Percentiles rank a stretch among this genome's conserved stretches.
Conservation (phyloP, 2,888 invertebrate genomes). For the Amphimallon solstitiale region DNA sequence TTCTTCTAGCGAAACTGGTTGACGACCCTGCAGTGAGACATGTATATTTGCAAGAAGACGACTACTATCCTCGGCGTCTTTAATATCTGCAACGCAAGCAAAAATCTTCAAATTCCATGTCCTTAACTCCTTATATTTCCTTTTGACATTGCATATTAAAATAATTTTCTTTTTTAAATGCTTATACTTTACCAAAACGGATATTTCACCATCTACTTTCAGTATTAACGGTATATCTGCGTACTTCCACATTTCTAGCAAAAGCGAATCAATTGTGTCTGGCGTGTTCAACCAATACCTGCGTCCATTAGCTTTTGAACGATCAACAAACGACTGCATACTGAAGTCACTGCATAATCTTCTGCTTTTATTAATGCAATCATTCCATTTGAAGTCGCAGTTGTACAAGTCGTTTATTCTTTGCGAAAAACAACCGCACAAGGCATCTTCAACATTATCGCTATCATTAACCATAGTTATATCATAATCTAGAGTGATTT, state of each 20-base stretch:
- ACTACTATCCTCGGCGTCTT: not conserved
- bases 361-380: too few relatives aligned
- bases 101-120: not conserved
- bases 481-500: too few relatives aligned
- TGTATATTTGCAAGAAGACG: not conserved
- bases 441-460: too few relatives aligned
- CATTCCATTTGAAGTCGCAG: too few relatives aligned
- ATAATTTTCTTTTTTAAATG: slow-evolving; percentile 19
- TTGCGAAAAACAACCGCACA: too few relatives aligned
- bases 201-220: not conserved
- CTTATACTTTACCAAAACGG: not conserved
- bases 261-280: not conserved
- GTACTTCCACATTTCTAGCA: slow-evolving; percentile 18
- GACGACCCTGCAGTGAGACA: not conserved
- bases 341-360: too few relatives aligned
- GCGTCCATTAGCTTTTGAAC: too few relatives aligned
- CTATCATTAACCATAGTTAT: too few relatives aligned
- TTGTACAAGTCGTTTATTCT: too few relatives aligned
- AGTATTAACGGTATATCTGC: not conserved
- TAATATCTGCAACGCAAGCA: too few relatives aligned
- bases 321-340: too few relatives aligned
- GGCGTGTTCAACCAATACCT: too few relatives aligned
- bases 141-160: not conserved
- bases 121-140: not conserved
- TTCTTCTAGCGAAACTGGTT: not conserved